These are phyloP conservation scores for Nymphalis c-album DNA, from an alignment of 2,888 invertebrate genomes.

Conservation along the genomic window DNA sequence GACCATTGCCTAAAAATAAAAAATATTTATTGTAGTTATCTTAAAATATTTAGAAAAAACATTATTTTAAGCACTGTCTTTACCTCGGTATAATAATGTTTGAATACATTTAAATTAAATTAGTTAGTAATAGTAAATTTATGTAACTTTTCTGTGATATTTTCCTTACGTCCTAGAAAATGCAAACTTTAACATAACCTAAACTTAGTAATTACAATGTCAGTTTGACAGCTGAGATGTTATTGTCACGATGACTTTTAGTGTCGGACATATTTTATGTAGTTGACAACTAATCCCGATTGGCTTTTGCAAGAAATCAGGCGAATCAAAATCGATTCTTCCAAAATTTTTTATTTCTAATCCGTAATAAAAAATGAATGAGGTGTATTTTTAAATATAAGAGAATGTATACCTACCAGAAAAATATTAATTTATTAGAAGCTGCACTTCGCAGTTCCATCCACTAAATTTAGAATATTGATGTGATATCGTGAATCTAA, in stretches of 20 bases:
- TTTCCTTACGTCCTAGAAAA: not conserved
- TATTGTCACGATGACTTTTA: not conserved
- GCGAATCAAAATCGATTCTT: no score
- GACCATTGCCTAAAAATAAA: conserved; percentile 61
- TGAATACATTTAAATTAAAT: conserved; percentile 53
- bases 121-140: not conserved
- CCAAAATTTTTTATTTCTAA: no score
- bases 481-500: no score
- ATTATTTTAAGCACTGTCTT: conserved; percentile 19
- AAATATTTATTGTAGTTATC: conserved; percentile 7
- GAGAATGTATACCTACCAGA: no score
- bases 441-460: no score
- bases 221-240: not conserved
- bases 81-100: conserved; percentile 56
- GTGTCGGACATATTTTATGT: no score
- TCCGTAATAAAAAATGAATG: no score
- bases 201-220: not conserved
- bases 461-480: no score
- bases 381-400: no score
- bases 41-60: not conserved
- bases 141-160: conserved; percentile 1
- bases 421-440: no score
- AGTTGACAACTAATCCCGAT: no score
- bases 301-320: no score
- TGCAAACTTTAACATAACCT: conserved; percentile 17